Evolutionary conservation across 2,113 vertebrate species (phyloP), one percentile per base, ranked within the genome.

Genomic region (Cacatua alba): DNA sequence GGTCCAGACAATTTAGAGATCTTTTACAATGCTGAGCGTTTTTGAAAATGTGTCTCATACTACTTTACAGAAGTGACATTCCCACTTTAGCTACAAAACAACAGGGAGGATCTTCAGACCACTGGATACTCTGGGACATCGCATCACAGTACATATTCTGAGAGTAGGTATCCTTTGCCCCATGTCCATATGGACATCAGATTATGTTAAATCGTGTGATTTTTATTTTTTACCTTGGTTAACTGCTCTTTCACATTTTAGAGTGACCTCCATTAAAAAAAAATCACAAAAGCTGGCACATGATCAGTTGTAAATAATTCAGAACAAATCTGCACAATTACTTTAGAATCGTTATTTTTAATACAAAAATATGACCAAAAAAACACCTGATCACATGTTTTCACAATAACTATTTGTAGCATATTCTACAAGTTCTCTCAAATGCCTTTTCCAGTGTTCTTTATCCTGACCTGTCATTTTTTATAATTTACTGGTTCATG

Each of bases 381-480:
- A 77, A 67, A 29, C 0, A 0, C 39, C 55, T 63, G 51, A 43
- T 83, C 0, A 0, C 59, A 55, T 31, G 26, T 17, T 86, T 84
- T 68, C 59, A 60, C 21, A 51, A n/a, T 62, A 13, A 63, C 33
- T 80, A 35, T 63, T 43, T 75, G 39, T 48, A 81, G 35, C 9
- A 8, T 21, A 31, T 79, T 63, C 31, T 59, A 59, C 55, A 83
- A 74, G 59, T 85, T 83, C 64, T 71, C 26, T 51, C 41, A 74
- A 67, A 74, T 74, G 26, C 21, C 21, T 71, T 93, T 93, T 82
- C 31, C 28, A 81, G 20, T 14, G 37, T 70, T 41, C 26, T 94
- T 92, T 74, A 92, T 52, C 49, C 51, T 63, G 55, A 44, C 28
- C 13, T 51, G 51, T 64, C 51, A 55, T 67, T 88, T 96, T 92